Base-by-base conservation (phyloP, 2,797 vertebrate genomes). In the Tenualosa thibaudeaui region DNA sequence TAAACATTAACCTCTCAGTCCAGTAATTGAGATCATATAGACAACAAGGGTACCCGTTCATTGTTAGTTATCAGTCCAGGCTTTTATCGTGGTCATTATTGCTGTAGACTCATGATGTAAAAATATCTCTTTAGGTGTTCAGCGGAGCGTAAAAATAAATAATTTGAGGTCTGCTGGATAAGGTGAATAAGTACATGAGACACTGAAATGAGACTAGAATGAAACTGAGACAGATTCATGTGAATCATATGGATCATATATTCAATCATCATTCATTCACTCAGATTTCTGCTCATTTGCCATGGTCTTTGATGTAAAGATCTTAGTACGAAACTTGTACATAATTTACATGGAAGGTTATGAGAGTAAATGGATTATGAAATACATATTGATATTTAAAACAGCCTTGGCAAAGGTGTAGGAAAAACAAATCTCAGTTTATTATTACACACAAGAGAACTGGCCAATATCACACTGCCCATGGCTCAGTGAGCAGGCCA, bases 1-100 rank as follows among this genome's bases (percentile, higher is more conserved):
- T 96, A 91, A 93, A 86, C 3, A 22, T 84, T 43, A 40, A 12
- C 62, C 62, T 4, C 62, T 3, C 24, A 65, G 6, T 5, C 62
- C n/a, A 15, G 12, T 56, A n/a, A 9, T 12, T 68, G 62, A 24
- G 60, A 62, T 19, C 6, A 26, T 26, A 62, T 24, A 2, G 2
- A 65, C 24, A 65, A 31, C 62, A 26, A 9, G 62, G 6, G 10
- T 6, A 1, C 22, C 8, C 31, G 58, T 31, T 56, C 17, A 22
- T 56, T 17, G 54, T 56, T 62, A 62, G 9, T 3, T n/a, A 10
- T 24, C 58, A 60, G 58, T 60, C 6, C 22, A 24, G 58, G 22
- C n/a, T 60, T 60, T 60, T 24, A n/a, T 60, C 58, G 2, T 60
- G 5, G 7, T 8, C 58, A 9, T 6, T 2, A 5, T 60, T 60